Base-by-base conservation (phyloP, 2,888 invertebrate genomes). In the Phortica okadai region DNA sequence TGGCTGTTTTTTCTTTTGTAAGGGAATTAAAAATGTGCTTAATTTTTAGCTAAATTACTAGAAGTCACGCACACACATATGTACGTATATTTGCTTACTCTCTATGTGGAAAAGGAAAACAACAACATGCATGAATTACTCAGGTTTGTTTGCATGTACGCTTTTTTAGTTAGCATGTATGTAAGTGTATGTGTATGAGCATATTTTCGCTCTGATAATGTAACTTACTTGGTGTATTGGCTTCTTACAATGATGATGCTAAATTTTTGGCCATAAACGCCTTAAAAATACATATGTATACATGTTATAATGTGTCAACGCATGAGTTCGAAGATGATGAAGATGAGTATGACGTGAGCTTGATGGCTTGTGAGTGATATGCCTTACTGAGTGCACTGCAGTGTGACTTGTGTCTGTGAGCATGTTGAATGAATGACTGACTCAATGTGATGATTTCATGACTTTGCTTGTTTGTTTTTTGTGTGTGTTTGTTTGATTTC, bases 101-200 rank as follows among this genome's bases (percentile, higher is more conserved):
- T 72, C 44, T 54, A 69, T 78, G 82, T 33, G 33, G 33, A 5
- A 33, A 33, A 33, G 4, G 33, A 5, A 33, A 33, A 33, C 2
- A 33, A 5, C 33, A 33, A 33, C 33, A 33, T 33, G 33, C 33
- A 5, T 33, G 33, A 33, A 33, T 33, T 33, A 33, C 33, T 33
- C 33, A 33, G 33, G 33, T 33, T 1, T 33, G 42, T 59, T 58
- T 33, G 33, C 76, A 76, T 44, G 25, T 50, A 79, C 78, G 74
- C 62, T 42, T 69, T 33, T 33, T 79, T 74, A 78, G 41, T 78
- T 76, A 73, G 75, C 67, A 69, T 77, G 74, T 72, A 54, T 77
- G 75, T 50, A 66, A 78, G 74, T 73, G 54, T 76, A 66, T 76
- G 56, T 76, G 78, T 33, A 33, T 33, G 33, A 33, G 33, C 33